These are phyloP conservation scores for Siderastrea siderea DNA, from an alignment of 92 coral and sea anemone species.

Conservation along the genomic window DNA sequence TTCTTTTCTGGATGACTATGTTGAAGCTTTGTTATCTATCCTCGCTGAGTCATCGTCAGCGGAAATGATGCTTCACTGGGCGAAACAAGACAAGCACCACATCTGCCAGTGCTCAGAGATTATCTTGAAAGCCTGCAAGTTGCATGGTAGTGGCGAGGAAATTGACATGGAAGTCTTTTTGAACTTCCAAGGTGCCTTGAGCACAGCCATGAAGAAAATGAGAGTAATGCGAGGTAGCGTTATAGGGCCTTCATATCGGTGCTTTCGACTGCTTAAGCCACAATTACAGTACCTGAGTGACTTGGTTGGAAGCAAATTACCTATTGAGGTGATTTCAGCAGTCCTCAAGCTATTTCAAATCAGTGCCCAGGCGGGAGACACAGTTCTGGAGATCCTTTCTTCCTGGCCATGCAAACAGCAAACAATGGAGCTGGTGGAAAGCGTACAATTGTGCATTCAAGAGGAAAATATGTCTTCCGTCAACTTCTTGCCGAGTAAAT, in stretches of 20 bases:
- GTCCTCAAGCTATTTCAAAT: slow-evolving; percentile 27
- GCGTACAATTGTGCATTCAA: neutral
- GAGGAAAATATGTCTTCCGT: neutral
- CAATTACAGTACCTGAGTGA: slow-evolving; percentile 7
- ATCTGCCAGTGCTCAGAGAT: slow-evolving; percentile 59
- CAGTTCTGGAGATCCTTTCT: slow-evolving; percentile 17
- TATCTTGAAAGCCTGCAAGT: slow-evolving; percentile 50
- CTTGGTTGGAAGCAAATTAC: slow-evolving; percentile 20
- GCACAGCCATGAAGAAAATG: neutral
- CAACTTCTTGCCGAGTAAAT: neutral
- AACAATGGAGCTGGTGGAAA: neutral
- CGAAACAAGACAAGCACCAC: slow-evolving; percentile 20
- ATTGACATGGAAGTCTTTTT: neutral
- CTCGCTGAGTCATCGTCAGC: slow-evolving; percentile 20
- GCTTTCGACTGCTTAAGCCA: slow-evolving; percentile 4
- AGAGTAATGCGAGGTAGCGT: neutral
- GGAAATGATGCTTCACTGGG: slow-evolving; percentile 50
- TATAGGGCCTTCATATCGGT: neutral
- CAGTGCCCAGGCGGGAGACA: slow-evolving; percentile 10
- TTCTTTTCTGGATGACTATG: slow-evolving; percentile 25
- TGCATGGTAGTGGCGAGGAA: neutral
- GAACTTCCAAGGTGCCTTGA: neutral
- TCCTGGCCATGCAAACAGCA: slow-evolving; percentile 21
- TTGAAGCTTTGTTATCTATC: slow-evolving; percentile 32
- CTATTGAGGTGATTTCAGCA: neutral